Conservation (phyloP, 1,140 invertebrate genomes). For the Lepidurus arcticus region DNA sequence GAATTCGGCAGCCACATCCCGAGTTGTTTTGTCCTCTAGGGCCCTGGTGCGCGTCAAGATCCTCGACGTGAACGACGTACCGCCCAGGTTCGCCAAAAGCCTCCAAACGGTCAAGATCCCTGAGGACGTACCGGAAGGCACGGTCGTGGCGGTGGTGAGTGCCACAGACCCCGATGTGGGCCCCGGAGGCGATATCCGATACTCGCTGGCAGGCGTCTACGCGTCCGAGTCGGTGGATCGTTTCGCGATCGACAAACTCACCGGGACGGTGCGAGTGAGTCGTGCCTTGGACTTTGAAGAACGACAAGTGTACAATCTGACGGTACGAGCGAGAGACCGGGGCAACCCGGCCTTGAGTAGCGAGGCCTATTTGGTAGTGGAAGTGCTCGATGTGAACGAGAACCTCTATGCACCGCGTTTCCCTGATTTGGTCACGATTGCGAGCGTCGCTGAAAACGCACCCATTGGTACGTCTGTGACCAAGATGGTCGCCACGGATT, state of each 20-base stretch:
- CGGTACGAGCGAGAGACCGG: slow-evolving; percentile 71
- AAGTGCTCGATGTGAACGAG: slow-evolving; percentile 90
- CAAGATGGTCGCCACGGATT: slow-evolving; percentile 68
- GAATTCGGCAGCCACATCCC: neutral
- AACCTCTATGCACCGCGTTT: slow-evolving; percentile 79
- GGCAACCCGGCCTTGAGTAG: slow-evolving; percentile 62
- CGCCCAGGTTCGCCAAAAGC: slow-evolving; percentile 61
- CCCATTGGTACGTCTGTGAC: slow-evolving; percentile 67
- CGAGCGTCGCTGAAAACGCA: slow-evolving; percentile 67
- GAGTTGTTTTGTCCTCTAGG: slow-evolving; percentile 58
- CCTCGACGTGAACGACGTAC: slow-evolving; percentile 87
- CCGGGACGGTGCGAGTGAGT: slow-evolving; percentile 73
- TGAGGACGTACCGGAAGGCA: slow-evolving; percentile 81
- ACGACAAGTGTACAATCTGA: slow-evolving; percentile 78
- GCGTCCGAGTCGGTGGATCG: slow-evolving; percentile 42
- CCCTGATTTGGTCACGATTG: slow-evolving; percentile 66
- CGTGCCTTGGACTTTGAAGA: slow-evolving; percentile 77
- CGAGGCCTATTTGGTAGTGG: slow-evolving; percentile 68
- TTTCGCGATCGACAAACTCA: slow-evolving; percentile 71
- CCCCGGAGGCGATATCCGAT: slow-evolving; percentile 65
- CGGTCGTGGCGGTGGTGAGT: slow-evolving; percentile 48
- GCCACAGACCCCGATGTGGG: slow-evolving; percentile 83
- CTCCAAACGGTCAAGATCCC: slow-evolving; percentile 63
- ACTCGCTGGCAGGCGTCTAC: slow-evolving; percentile 60
- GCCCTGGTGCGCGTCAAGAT: slow-evolving; percentile 69